Evolutionary conservation across 2,797 vertebrate genomes (phyloP), one percentile per base, ranked within the genome.

Genomic region (Danio kyathit): DNA sequence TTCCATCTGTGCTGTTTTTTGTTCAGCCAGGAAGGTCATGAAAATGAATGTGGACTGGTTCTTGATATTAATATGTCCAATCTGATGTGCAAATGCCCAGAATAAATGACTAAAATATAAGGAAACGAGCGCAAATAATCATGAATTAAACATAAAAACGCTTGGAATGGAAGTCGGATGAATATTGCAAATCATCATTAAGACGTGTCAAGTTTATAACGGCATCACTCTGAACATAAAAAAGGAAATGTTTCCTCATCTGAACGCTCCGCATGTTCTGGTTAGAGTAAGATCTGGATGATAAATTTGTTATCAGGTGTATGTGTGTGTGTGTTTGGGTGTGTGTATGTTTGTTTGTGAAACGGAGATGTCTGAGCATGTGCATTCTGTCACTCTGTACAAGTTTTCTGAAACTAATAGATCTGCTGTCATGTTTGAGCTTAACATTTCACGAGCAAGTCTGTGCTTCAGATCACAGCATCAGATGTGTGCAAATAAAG

Each of bases 401-500:
- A 52, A 6, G 56, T 59, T 79, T 13, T 3, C 19, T 19, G 41
- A 61, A 6, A n/a, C 69, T 19, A 29, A 29, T 29, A 29, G 29
- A 29, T 29, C 29, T 44, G 8, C 13, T 52, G 44, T 49, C 46
- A 79, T 9, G 5, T 57, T 73, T 43, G 54, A 21, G 69, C 19
- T 59, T 44, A n/a, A 19, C 16, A 38, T 14, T 11, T 16, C 41
- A 59, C 54, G 66, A 21, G 21, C 74, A 57, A 51, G 48, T 59
- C 12, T 46, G 51, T n/a, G n/a, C n/a, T n/a, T 54, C 67, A 73
- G 38, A 43, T 77, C n/a, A n/a, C n/a, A n/a, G 67, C 65, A 16
- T 71, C 43, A 82, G 60, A 74, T 46, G 7, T 44, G 76, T 79
- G 60, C 29, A 71, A 69, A 78, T 61, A 29, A 29, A 29, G 29